A percentile compares a stretch with the other conserved stretches of the same genome.
These are phyloP conservation scores for Nicator chloris DNA, from an alignment of 2,113 vertebrate species.

Conservation along the genomic window DNA sequence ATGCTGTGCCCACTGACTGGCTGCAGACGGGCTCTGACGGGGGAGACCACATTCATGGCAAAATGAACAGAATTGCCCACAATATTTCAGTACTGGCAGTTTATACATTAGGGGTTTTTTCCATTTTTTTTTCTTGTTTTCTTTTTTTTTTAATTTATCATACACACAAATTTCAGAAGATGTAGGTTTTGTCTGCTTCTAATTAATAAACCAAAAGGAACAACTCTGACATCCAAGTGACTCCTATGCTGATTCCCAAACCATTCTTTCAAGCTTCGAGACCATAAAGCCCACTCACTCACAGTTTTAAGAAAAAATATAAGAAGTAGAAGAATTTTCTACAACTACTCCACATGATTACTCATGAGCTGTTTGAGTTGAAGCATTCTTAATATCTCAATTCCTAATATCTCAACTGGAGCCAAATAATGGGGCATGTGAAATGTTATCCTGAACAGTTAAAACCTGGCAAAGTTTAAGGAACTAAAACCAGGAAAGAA, in stretches of 20 bases:
- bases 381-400: not conserved
- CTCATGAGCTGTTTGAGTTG: not conserved
- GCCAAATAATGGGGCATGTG: not conserved
- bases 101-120: accelerated
- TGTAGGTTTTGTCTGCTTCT: not conserved
- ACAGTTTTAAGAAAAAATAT: not conserved
- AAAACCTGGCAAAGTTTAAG: not conserved
- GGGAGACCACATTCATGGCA: not conserved
- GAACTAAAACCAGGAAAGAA: not conserved
- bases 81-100: not conserved
- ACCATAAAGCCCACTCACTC: not conserved
- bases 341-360: not conserved
- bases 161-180: not conserved
- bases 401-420: not conserved
- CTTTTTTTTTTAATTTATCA: not conserved
- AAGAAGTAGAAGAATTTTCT: not conserved
- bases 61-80: not conserved
- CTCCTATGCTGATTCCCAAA: not conserved
- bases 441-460: not conserved
- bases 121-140: accelerated
- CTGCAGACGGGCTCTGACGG: not conserved
- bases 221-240: not conserved
- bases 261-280: not conserved
- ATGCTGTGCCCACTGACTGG: not conserved
- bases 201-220: not conserved